phyloP scores from a whole-genome alignment of 2,113 vertebrate genomes.

The Zeus faber region DNA sequence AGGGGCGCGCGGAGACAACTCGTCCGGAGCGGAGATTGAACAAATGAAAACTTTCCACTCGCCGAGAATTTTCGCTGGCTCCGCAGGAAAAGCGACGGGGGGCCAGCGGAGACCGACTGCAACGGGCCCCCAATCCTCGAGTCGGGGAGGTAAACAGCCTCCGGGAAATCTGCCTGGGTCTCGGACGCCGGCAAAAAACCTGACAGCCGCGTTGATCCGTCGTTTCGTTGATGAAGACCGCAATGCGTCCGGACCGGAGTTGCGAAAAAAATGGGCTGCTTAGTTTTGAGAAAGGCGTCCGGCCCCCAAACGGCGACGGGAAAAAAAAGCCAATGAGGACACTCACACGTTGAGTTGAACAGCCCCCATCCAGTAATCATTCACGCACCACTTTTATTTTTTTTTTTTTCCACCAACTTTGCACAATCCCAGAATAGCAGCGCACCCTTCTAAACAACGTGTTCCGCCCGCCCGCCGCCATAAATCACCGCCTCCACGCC shows the following conservation, averaged over 20 bases:
- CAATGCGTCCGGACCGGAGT: background rate
- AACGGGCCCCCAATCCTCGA: too few relatives aligned
- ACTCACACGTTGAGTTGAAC: background rate
- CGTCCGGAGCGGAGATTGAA: background rate
- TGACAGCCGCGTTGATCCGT: too few relatives aligned
- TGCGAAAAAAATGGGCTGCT: background rate
- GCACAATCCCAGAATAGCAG: conserved; percentile 1
- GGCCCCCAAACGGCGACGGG: background rate
- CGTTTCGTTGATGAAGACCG: too few relatives aligned
- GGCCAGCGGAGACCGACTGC: background rate
- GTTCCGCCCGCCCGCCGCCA: background rate
- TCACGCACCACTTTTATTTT: background rate
- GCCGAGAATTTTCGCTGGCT: background rate
- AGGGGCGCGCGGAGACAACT: too few relatives aligned
- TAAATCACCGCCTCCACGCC: background rate
- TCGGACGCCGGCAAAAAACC: too few relatives aligned
- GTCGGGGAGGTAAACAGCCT: too few relatives aligned
- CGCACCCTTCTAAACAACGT: background rate
- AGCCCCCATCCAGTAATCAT: background rate
- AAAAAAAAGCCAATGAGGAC: background rate
- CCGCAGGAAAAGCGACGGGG: background rate
- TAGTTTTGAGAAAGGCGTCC: background rate
- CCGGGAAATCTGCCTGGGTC: too few relatives aligned
- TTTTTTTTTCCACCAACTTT: background rate
- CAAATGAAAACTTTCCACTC: background rate